These are phyloP conservation scores for Dascillus cervinus DNA, from an alignment of 2,888 invertebrate species.

Conservation along the genomic window DNA sequence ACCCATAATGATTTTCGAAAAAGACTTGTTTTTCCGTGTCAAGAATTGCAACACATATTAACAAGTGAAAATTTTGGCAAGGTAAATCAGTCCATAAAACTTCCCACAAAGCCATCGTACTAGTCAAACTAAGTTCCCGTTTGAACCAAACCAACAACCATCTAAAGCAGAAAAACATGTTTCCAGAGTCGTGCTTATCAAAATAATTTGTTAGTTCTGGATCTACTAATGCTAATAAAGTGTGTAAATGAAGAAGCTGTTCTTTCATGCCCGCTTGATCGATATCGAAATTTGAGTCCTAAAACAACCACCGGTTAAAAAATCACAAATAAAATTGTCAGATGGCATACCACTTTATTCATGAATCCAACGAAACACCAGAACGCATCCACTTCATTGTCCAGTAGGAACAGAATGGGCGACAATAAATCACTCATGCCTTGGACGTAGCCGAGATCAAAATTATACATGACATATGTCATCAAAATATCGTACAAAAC, in stretches of 20 bases:
- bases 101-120: constrained; percentile 92
- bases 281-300: constrained; percentile 90
- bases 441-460: constrained; percentile 92
- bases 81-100: constrained; percentile 92
- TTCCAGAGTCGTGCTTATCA: constrained; percentile 79
- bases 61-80: constrained; percentile 88
- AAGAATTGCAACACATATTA: constrained; percentile 89
- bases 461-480: constrained; percentile 99
- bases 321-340: neutral
- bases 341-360: constrained; percentile 76
- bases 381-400: constrained; percentile 93
- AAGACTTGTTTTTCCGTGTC: constrained; percentile 80
- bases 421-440: constrained; percentile 98
- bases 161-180: constrained; percentile 98
- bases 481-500: constrained; percentile 86
- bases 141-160: constrained; percentile 92
- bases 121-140: constrained; percentile 80
- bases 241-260: constrained; percentile 79
- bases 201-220: constrained; percentile 82
- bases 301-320: constrained; percentile 19
- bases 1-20: constrained; percentile 88
- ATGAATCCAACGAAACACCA: constrained; percentile 99
- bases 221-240: constrained; percentile 72
- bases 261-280: constrained; percentile 95
- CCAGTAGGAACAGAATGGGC: constrained; percentile 81